A percentile compares a stretch with the other conserved stretches of the same genome.
Conservation (phyloP, 2,113 vertebrate species). For the Zosterops pallidus region DNA sequence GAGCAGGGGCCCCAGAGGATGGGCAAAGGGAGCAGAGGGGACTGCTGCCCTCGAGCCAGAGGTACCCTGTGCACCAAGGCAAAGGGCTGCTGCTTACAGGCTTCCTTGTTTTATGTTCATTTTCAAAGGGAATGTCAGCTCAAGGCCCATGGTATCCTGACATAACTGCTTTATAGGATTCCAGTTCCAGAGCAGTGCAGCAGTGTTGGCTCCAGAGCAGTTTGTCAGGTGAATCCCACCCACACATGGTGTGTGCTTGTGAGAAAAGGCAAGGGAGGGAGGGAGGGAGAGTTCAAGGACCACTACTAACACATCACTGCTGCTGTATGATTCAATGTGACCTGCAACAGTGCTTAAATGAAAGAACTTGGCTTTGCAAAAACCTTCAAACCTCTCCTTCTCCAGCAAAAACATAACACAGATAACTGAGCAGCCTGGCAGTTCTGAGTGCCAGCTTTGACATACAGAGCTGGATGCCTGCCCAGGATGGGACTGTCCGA, state of each 20-base stretch:
- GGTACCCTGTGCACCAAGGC: not conserved
- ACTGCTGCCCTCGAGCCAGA: not conserved
- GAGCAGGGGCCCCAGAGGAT: rapidly evolving
- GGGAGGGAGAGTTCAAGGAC: not conserved
- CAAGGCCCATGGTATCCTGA: not conserved
- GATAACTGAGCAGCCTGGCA: not conserved
- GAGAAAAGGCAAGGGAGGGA: not conserved
- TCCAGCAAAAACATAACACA: too few species aligned
- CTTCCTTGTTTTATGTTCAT: not conserved
- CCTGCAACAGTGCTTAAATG: not conserved
- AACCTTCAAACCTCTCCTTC: not conserved
- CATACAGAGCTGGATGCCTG: not conserved
- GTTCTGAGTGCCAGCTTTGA: not conserved
- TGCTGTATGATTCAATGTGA: not conserved
- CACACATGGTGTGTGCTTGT: not conserved
- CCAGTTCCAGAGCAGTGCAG: not conserved
- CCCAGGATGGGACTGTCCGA: not conserved
- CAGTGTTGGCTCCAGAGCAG: not conserved
- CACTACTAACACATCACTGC: too few species aligned
- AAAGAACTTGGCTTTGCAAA: not conserved
- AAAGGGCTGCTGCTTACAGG: not conserved
- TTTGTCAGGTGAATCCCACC: not conserved
- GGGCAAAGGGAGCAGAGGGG: rapidly evolving
- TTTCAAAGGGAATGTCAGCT: not conserved
- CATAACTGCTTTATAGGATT: not conserved